Base-by-base conservation (phyloP, 2,113 vertebrate genomes). In the Xyliphius kryptos region DNA sequence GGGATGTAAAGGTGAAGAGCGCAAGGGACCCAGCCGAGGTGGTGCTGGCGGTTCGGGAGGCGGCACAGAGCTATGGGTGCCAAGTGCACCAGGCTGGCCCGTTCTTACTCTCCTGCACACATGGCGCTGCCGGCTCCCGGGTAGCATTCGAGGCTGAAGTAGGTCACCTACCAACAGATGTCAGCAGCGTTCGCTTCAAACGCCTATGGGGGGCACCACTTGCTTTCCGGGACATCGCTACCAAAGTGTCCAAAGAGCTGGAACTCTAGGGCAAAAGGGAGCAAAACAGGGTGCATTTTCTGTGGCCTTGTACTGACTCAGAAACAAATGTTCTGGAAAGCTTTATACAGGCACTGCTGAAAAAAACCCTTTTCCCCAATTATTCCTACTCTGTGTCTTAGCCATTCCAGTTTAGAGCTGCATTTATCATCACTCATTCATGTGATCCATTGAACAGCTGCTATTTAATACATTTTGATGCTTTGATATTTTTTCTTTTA, bases 121-220 rank as follows among this genome's bases (percentile, higher is more conserved):
- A 90, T 3, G 88, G 88, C 69, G 78, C 79, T 76, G 86, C 87
- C 49, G 86, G 85, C 66, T 85, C 88, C 79, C 83, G 86, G 46
- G 89, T 92, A 82, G 88, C 86, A 76, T 91, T 91, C 17, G 88
- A 92, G 82, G 91, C 90, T 36, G 91, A 94, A 80, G 91, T 94
- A 73, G 92, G 92, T 82, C 89, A 90, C 69, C 87, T 92, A 66
- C 91, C 91, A 63, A 78, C 86, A 0, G 88, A 88, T 60, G 86
- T 88, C 59, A 88, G 84, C 26, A 91, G 91, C 1, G 89, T 92
- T 22, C 89, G 90, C 62, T 92, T 92, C 80, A 91, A 88, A 38
- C 86, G 90, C 36, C 86, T 91, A 62, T 91, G 89, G 15, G 92
- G 91, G 77, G 90, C 89, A 1, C 89, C 89, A 14, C 79, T 89